These are phyloP conservation scores for Portevinia maculata DNA, from an alignment of 2,888 invertebrate genomes.

Conservation along the genomic window DNA sequence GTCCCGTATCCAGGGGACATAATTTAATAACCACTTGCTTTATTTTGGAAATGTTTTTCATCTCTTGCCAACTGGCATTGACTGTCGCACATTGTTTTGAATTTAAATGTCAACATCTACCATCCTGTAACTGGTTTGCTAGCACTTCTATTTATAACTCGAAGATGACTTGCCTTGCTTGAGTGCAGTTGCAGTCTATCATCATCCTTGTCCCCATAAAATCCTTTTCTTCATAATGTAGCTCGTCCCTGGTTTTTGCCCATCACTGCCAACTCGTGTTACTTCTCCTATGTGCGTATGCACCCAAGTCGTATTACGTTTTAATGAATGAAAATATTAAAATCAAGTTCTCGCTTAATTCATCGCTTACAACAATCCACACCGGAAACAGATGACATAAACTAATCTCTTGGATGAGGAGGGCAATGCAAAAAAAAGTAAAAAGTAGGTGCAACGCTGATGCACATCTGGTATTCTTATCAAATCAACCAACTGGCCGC, in stretches of 20 bases:
- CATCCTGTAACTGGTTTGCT: slow-evolving; percentile 44
- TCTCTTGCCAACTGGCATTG: slow-evolving; percentile 38
- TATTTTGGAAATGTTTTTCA: slow-evolving; percentile 15
- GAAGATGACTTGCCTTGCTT: slow-evolving; percentile 31
- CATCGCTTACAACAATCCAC: slow-evolving; percentile 57
- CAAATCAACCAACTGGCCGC: slow-evolving; percentile 43
- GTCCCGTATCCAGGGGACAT: slow-evolving; percentile 61
- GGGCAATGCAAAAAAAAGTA: slow-evolving; percentile 1
- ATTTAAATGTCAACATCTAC: slow-evolving; percentile 13
- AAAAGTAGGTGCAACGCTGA: slow-evolving; percentile 36
- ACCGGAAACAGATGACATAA: slow-evolving; percentile 71
- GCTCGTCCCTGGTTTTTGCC: neutral
- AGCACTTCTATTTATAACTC: slow-evolving; percentile 45
- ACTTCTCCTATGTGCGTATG: too few species aligned
- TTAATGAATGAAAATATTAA: slow-evolving; percentile 70
- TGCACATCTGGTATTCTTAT: slow-evolving; percentile 52
- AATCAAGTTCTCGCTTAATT: slow-evolving; percentile 67
- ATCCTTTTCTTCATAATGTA: slow-evolving; percentile 31
- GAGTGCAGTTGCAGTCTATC: slow-evolving; percentile 31
- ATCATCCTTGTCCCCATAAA: neutral
- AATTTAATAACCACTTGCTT: slow-evolving; percentile 60
- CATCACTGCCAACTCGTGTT: too few species aligned
- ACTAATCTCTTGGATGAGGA: slow-evolving; percentile 58
- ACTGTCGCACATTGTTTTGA: neutral
- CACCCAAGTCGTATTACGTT: slow-evolving; percentile 35